Base-by-base conservation (phyloP, 2,888 invertebrate genomes). In the Allophyes oxyacanthae region DNA sequence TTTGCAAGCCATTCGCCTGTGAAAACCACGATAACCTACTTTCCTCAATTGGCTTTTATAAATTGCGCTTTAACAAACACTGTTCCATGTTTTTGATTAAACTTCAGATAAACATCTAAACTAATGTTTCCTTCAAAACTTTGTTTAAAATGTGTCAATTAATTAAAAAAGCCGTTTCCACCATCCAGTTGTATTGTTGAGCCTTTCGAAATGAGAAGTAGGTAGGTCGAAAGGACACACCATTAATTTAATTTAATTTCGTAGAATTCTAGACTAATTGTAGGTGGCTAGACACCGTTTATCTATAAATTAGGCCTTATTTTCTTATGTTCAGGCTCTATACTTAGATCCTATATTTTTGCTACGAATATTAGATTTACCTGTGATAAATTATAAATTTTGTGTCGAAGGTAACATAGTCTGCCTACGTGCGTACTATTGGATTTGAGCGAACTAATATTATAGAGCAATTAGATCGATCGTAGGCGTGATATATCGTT, bases 381-480 rank as follows among this genome's bases (percentile, higher is more conserved):
- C 8, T 41, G 14, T 10, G 36, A 54, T 67, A 46, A 28, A 6
- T 32, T 26, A 15, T 51, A 70, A 59, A 28, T 36, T 30, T 55
- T 43, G 28, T 42, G 33, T 45, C 11, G 14, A 9, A 52, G 14
- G 13, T 36, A 46, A 8, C 2, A 28, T 28, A 6, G 28, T 28
- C 56, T 65, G 52, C 68, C 74, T 62, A 77, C 69, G 66, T 61
- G 52, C 64, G 55, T 62, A 52, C 55, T 62, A 64, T 59, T 54
- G 52, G 72, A 65, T 72, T 55, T 60, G 68, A 72, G 68, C 56
- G 64, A 68, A 65, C 67, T 72, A 70, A 77, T 69, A 79, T 84
- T 81, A 83, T 79, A 78, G 74, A 77, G 81, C 78, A 84, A 86
- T 87, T 85, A 84, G 78, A 74, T 70, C 54, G 64, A 67, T 76